Evolutionary conservation across 35 echinoderm and acorn worm species (phyloP).

Genomic region (Holothuria glaberrima): DNA sequence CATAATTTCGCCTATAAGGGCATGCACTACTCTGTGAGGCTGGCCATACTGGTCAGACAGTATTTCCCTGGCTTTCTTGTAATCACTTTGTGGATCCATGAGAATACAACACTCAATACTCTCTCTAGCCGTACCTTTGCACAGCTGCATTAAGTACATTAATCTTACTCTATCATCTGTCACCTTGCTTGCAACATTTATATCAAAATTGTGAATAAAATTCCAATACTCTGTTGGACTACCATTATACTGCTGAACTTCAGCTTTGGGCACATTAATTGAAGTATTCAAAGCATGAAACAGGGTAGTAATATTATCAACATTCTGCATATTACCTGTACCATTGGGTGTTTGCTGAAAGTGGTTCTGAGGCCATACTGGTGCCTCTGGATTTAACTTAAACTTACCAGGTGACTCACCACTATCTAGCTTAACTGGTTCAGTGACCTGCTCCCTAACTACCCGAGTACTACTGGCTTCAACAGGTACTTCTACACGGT

Average conservation of each 20-base stretch:
- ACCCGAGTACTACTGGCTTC: neutral
- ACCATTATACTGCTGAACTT: conserved; percentile 52
- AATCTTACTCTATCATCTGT: neutral
- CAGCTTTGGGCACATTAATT: conserved; percentile 61
- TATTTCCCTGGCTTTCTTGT: conserved; percentile 26
- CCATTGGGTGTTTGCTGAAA: neutral
- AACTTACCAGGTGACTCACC: no score
- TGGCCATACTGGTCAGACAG: conserved; percentile 34
- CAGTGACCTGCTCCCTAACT: neutral
- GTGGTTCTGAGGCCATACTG: neutral
- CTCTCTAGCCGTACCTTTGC: neutral
- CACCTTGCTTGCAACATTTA: conserved; percentile 5
- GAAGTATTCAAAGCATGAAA: conserved; percentile 35
- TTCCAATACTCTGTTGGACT: conserved; percentile 51
- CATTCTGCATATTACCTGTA: neutral
- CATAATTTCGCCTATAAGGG: conserved; percentile 26
- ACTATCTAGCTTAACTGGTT: neutral
- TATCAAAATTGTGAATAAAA: conserved; percentile 59
- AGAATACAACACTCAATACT: conserved; percentile 5
- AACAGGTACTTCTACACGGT: neutral
- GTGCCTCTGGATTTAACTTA: conserved; percentile 10
- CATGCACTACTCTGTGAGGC: conserved; percentile 15
- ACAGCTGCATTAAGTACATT: conserved; percentile 2
- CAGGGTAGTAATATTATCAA: neutral
- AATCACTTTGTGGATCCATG: conserved; percentile 30